phyloP scores from a whole-genome alignment of 2,888 invertebrate species.

The Falcaria lacertinaria region DNA sequence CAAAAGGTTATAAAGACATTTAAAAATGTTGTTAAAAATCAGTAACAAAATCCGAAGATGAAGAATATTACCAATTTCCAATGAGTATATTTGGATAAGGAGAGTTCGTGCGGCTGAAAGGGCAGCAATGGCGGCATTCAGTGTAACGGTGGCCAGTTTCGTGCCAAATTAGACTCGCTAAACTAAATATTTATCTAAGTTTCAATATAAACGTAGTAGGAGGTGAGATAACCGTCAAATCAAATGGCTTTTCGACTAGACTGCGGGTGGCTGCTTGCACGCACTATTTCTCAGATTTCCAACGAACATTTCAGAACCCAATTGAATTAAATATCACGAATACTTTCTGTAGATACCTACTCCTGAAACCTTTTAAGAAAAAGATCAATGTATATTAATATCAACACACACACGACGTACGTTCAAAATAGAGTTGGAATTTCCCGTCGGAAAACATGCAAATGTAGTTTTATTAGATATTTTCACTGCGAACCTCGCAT shows the following conservation, averaged over 20 bases:
- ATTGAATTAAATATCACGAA: conserved; percentile 5
- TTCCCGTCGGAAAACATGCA: no score
- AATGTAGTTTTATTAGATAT: no score
- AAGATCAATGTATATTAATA: not conserved
- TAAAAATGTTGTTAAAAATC: no score
- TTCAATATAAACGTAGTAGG: conserved; percentile 77
- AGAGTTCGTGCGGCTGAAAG: no score
- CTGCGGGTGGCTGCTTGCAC: conserved; percentile 66
- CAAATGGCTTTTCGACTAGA: conserved; percentile 68
- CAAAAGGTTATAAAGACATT: no score
- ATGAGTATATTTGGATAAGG: conserved; percentile 8
- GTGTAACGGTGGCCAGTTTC: conserved; percentile 53
- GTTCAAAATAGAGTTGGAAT: no score
- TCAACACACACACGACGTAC: no score
- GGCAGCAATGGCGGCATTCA: conserved; percentile 39
- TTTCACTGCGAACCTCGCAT: no score
- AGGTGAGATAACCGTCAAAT: conserved; percentile 76
- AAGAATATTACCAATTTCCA: not conserved
- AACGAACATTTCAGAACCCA: conserved; percentile 16
- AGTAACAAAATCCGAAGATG: not conserved
- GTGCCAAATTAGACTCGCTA: conserved; percentile 77
- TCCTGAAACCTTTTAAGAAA: not conserved
- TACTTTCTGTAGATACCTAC: not conserved
- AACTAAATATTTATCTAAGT: conserved; percentile 77
- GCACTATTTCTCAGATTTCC: conserved; percentile 50